Percentiles rank a stretch among this genome's conserved stretches.
Evolutionary conservation across 37 sponge, comb jelly and placozoan species (phyloP).

Genomic region (Diacarnus erythraeanus): DNA sequence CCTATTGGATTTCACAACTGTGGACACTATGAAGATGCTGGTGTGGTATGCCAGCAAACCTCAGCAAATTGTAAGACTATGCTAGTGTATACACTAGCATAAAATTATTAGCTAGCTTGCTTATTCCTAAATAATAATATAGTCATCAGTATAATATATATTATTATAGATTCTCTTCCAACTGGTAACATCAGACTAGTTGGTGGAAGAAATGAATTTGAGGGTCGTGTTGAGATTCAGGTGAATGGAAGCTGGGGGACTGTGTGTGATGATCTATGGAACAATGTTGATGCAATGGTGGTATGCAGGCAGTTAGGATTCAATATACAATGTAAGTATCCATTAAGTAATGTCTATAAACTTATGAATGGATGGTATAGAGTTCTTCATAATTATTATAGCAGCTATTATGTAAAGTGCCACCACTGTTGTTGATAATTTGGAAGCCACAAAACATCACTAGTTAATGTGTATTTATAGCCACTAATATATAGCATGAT

Average conservation of each 20-base stretch:
- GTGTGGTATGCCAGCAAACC: neutral
- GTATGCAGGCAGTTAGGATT: conserved; percentile 34
- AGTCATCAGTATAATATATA: too few relatives aligned
- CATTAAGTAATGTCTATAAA: too few relatives aligned
- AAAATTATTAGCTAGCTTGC: neutral
- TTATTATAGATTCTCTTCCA: neutral
- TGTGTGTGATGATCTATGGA: conserved; percentile 37
- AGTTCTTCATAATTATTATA: too few relatives aligned
- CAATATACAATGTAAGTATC: neutral
- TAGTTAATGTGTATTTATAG: too few relatives aligned
- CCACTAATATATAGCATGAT: too few relatives aligned
- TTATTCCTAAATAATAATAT: neutral
- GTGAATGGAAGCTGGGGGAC: conserved; percentile 18
- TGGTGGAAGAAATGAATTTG: conserved; percentile 9
- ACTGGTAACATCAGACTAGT: conserved; percentile 19
- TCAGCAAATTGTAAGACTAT: neutral
- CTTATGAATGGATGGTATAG: too few relatives aligned
- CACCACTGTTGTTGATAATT: too few relatives aligned
- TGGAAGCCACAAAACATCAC: too few relatives aligned
- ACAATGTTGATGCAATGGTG: conserved; percentile 32
- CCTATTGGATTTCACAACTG: neutral
- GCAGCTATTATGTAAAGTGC: too few relatives aligned
- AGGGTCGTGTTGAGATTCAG: conserved; percentile 44
- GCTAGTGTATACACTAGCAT: neutral
- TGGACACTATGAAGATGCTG: neutral